Evolutionary conservation across 1,140 invertebrate species (phyloP).

Genomic region (Glomeris maerens): DNA sequence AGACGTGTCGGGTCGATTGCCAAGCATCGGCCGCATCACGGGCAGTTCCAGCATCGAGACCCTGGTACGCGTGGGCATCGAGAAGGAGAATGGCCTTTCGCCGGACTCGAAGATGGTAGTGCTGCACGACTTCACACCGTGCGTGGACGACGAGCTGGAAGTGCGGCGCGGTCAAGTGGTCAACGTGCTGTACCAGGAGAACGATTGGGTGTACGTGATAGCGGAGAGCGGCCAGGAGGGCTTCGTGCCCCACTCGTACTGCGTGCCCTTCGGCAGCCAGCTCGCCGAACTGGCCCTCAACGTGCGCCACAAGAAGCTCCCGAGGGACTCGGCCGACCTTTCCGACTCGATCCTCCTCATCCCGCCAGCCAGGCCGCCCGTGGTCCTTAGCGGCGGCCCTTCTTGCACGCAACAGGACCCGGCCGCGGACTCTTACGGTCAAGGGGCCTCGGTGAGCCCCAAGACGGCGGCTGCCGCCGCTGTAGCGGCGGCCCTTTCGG

Average conservation of each 20-base stretch:
- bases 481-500: slow-evolving; percentile 24
- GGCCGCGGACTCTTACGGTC: slow-evolving; percentile 47
- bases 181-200: slow-evolving; percentile 82
- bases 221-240: slow-evolving; percentile 74
- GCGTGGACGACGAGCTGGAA: slow-evolving; percentile 84
- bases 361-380: background rate
- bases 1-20: slow-evolving; percentile 45
- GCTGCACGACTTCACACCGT: slow-evolving; percentile 83
- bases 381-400: slow-evolving; percentile 9
- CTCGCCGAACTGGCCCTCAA: slow-evolving; percentile 53
- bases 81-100: slow-evolving; percentile 73
- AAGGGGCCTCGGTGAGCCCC: slow-evolving; percentile 32
- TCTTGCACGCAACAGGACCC: slow-evolving; percentile 24
- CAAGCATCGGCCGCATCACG: slow-evolving; percentile 69
- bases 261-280: slow-evolving; percentile 65
- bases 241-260: slow-evolving; percentile 88
- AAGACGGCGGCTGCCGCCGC: slow-evolving; percentile 3
- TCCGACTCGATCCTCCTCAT: slow-evolving; percentile 21
- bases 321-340: slow-evolving; percentile 46
- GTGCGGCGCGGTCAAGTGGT: slow-evolving; percentile 64
- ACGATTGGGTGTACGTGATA: slow-evolving; percentile 93
- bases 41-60: slow-evolving; percentile 90
- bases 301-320: slow-evolving; percentile 65
- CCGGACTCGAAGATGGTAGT: slow-evolving; percentile 91
- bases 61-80: slow-evolving; percentile 78